Percentiles rank a stretch among this genome's conserved stretches.
phyloP scores from a whole-genome alignment of 2,113 vertebrate species.

The Clarias gariepinus region DNA sequence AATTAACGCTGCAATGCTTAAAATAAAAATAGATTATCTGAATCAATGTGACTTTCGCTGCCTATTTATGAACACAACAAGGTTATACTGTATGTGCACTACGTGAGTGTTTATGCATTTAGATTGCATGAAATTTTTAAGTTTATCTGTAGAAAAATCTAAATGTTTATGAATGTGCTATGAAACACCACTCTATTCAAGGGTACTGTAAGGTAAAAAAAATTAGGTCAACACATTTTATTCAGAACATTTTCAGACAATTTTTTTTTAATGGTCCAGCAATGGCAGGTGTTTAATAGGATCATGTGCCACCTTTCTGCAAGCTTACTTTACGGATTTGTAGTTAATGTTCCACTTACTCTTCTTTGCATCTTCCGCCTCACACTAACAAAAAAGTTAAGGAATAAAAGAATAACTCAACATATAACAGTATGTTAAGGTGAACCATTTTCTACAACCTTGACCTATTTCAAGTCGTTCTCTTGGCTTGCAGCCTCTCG shows the following conservation, averaged over 20 bases:
- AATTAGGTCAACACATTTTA: slow-evolving; percentile 2
- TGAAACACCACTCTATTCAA: not conserved
- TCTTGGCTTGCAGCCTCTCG: slow-evolving; percentile 56
- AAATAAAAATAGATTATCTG: not conserved
- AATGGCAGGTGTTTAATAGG: slow-evolving; percentile 11
- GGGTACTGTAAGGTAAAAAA: not conserved
- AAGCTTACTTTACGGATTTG: slow-evolving; percentile 5
- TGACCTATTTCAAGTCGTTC: slow-evolving; percentile 67
- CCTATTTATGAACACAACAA: not conserved
- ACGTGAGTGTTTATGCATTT: not conserved
- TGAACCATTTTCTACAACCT: slow-evolving; percentile 61
- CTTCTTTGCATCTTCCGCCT: slow-evolving; percentile 21
- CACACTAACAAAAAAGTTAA: slow-evolving; percentile 7
- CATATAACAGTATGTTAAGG: slow-evolving; percentile 51
- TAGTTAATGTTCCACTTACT: slow-evolving; percentile 1
- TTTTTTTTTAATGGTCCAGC: not conserved
- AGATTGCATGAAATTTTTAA: not conserved
- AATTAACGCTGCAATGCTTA: not conserved
- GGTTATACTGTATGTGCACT: not conserved
- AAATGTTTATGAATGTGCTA: not conserved
- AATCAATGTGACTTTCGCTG: not conserved
- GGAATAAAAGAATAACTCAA: slow-evolving; percentile 17
- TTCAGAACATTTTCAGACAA: slow-evolving; percentile 1
- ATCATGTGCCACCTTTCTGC: slow-evolving; percentile 24
- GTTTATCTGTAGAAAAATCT: not conserved